phyloP scores from a whole-genome alignment of 2,797 vertebrate species.

The Coranthus polyacanthus region DNA sequence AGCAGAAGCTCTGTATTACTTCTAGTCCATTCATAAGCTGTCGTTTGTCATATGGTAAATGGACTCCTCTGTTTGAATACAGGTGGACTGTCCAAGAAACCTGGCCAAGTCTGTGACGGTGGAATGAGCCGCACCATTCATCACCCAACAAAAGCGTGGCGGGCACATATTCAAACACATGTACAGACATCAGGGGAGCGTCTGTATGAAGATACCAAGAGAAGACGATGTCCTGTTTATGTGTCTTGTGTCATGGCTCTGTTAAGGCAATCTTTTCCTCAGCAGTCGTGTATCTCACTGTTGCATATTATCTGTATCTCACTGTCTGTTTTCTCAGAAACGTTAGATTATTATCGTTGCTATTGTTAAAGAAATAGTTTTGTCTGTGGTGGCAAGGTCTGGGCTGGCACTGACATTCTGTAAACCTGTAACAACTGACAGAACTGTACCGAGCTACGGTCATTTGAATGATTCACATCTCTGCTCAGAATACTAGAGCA shows the following conservation, averaged over 20 bases:
- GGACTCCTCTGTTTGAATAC: conserved; percentile 46
- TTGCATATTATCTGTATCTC: conserved; percentile 54
- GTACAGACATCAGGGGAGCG: conserved; percentile 14
- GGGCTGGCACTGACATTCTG: conserved; percentile 44
- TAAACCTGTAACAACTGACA: conserved; percentile 31
- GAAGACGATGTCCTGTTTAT: conserved; percentile 49
- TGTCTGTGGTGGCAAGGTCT: conserved; percentile 59
- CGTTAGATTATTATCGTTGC: conserved; percentile 30
- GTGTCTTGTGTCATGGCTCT: conserved; percentile 52
- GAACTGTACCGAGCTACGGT: background rate
- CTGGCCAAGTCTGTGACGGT: conserved; percentile 99
- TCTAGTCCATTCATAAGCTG: conserved; percentile 2
- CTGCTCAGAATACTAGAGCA: conserved; percentile 9
- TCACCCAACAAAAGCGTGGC: conserved; percentile 32
- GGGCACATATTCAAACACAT: conserved; percentile 20
- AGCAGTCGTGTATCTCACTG: conserved; percentile 45
- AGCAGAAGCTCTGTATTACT: background rate
- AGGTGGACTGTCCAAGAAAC: conserved; percentile 99
- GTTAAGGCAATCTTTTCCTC: conserved; percentile 62
- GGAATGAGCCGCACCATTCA: conserved; percentile 83
- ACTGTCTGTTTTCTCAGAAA: conserved; percentile 42
- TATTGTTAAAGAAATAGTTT: conserved; percentile 39
- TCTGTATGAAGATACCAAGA: conserved; percentile 48
- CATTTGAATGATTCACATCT: conserved; percentile 9
- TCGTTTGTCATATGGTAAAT: conserved; percentile 15